Evolutionary conservation across 2,888 invertebrate species (phyloP), one percentile per base, ranked within the genome.

Genomic region (Strigamia maritima): DNA sequence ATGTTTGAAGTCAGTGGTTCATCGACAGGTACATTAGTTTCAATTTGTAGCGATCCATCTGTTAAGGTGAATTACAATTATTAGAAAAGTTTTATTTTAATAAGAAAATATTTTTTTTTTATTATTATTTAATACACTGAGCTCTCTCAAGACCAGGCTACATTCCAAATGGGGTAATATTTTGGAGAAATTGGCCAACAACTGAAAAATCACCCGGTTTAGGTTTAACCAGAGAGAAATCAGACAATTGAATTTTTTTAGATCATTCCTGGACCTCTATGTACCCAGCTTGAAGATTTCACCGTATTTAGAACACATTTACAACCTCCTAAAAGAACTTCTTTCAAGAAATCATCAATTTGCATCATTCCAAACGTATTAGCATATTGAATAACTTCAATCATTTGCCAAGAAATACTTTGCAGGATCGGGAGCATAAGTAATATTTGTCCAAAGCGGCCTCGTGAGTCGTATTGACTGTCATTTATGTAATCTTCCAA

Each of bases 321-420:
- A n/a, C n/a, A n/a, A n/a, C n/a, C 95, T 88, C 97, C 97, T 0
- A 98, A 89, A 75, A 98, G 87, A 97, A 98, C 97, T 87, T 98
- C 97, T 87, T 97, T 97, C 79, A 98, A 89, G 82, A 98, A 87
- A 82, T 93, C 95, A 86, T 98, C 97, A 79, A 98, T 95, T 83
- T 94, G 94, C 0, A 97, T 94, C 54, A 95, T 93, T 0, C 97
- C 97, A 86, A 96, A 95, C 81, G 97, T 88, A 86, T 96, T 95
- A 3, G 97, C 97, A 86, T 96, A 95, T 87, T 97, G 97, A 79
- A 98, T 95, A 88, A 97, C 97, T 86, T 97, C 97, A 83, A 98
- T 97, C 96, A 98, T 96, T 88, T 97, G 96, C 95, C 95, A 95
- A 14, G 97, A 95, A 85, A 97, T 97, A 83, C 94, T 95, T 88